These are phyloP conservation scores for Onchidella celtica DNA, from an alignment of 2,888 invertebrate species.

Conservation along the genomic window DNA sequence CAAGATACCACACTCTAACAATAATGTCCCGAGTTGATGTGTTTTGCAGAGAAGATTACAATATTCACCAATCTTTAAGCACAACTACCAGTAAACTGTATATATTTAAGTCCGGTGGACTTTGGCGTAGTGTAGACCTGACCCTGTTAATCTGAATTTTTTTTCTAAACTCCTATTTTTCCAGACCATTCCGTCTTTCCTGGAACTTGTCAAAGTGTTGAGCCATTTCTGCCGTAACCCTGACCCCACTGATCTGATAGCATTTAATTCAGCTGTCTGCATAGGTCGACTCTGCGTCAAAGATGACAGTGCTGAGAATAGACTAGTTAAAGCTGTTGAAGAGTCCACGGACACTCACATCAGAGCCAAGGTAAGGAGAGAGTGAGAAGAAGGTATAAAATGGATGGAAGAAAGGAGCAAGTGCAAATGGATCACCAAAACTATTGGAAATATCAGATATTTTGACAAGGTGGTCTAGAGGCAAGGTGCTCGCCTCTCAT, in stretches of 20 bases:
- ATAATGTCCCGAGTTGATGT: too few relatives aligned
- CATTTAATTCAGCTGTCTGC: conserved; percentile 75
- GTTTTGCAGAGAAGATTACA: too few relatives aligned
- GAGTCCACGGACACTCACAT: conserved; percentile 68
- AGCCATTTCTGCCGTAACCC: conserved; percentile 75
- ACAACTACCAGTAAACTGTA: too few relatives aligned
- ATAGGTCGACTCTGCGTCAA: conserved; percentile 76
- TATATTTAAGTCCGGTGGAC: too few relatives aligned
- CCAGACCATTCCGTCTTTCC: conserved; percentile 69
- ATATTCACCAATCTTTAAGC: too few relatives aligned
- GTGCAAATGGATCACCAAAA: neutral
- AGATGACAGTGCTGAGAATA: conserved; percentile 72
- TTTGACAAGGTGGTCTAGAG: too few relatives aligned
- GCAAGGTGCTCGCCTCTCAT: too few relatives aligned
- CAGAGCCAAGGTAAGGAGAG: conserved; percentile 68
- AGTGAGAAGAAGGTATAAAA: neutral
- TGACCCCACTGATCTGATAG: conserved; percentile 71
- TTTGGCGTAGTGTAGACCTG: too few relatives aligned
- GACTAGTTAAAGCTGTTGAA: conserved; percentile 67
- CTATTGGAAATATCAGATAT: too few relatives aligned
- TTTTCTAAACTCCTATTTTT: too few relatives aligned
- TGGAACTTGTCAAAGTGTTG: conserved; percentile 72
- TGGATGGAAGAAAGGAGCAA: neutral
- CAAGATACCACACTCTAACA: too few relatives aligned
- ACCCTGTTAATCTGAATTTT: too few relatives aligned